Evolutionary conservation across 2,888 invertebrate species (phyloP), one percentile per base, ranked within the genome.

Genomic region (Lasioglossum figueresi): DNA sequence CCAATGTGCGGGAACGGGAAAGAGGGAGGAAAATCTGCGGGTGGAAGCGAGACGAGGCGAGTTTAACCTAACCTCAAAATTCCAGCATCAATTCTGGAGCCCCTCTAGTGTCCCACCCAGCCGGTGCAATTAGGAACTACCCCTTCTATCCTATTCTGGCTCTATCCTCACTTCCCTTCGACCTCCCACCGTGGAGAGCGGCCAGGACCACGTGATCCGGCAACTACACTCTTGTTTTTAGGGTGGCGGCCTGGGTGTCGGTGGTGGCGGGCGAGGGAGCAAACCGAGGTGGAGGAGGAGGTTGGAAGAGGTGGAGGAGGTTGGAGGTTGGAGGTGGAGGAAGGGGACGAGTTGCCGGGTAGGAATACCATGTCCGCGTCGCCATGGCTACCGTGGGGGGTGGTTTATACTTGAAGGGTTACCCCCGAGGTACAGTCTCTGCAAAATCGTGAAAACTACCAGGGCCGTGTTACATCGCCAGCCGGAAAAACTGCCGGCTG

Each of bases 61-160:
- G 92, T 52, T 93, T 93, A 92, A 93, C 92, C 93, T 93, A 93
- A 92, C 94, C 93, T 93, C 94, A 93, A 94, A 94, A 94, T 94
- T 94, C 92, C 92, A 94, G 93, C 94, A 94, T 94, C 93, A 94
- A 94, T 94, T 94, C 93, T 93, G 89, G 90, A 94, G 90, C 91
- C 91, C 92, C 92, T 91, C 90, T 90, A 89, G 92, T 91, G 92
- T 93, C 91, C 92, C 92, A 93, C 92, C 92, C 92, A 93, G 88
- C 93, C 92, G 90, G 92, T 91, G 94, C 94, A 94, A 94, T 94
- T 93, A 94, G 94, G 93, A 93, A 93, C 93, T 93, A 93, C 93
- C 93, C 93, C 92, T 92, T 92, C 93, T 92, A 91, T 91, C 91
- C 91, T 92, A 92, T 92, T 93, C 91, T 89, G 87, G 85, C 90